Base-by-base conservation (phyloP, 2,888 invertebrate genomes). In the Theretra japonica region DNA sequence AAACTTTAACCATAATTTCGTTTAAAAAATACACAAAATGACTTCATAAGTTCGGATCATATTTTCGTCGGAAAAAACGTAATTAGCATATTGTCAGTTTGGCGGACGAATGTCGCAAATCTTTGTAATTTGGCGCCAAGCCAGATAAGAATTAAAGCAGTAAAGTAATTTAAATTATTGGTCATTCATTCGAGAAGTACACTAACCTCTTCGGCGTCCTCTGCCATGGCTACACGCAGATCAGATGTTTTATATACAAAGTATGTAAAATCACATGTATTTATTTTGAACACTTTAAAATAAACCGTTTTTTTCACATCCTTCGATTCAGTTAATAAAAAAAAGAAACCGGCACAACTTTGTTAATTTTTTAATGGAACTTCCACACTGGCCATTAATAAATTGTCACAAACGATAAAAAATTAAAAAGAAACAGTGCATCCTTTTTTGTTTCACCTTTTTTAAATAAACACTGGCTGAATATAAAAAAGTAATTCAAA, bases 131-230 rank as follows among this genome's bases (percentile, higher is more conserved):
- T 83, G 83, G 82, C 77, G 7, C 1, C 23, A n/a, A 33, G 81
- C 82, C 84, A 83, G 73, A 70, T 68, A 56, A 72, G 60, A 74
- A 73, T 60, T n/a, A 62, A 71, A 60, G 33, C 58, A 62, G 75
- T 80, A 75, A 77, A 77, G 76, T 74, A 57, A 70, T 71, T 71
- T 78, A 75, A 78, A 79, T 76, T 75, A 77, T 74, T 23, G 69
- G 28, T 57, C 74, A 73, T 28, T 70, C 21, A 69, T 30, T 56
- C 70, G 72, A 41, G 77, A 74, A 83, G 86, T 77, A 75, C 84
- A 87, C 83, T 85, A 86, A 89, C 88, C 89, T 87, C 83, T 75
- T 79, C 82, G 25, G 53, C 79, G 68, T 82, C 80, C 70, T 81
- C 84, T 19, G 81, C 82, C 85, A 86, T 86, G 62, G 75, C 75